phyloP scores from a whole-genome alignment of 2,888 invertebrate species.

The Drosophila helvetica region DNA sequence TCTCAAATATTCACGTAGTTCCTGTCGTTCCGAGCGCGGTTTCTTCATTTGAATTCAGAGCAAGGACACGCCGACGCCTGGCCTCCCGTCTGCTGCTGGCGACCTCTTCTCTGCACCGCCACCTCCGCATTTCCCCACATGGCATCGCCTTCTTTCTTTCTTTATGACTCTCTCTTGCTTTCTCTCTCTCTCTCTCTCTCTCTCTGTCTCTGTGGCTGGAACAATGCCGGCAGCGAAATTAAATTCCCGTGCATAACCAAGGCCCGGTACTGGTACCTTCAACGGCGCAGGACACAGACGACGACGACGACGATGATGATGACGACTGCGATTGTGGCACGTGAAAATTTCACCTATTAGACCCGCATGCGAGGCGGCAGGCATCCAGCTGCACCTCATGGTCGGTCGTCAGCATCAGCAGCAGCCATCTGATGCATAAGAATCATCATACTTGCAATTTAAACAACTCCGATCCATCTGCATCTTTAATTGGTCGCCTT shows the following conservation, averaged over 20 bases:
- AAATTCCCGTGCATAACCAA: constrained; percentile 78
- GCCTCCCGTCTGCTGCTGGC: constrained; percentile 35
- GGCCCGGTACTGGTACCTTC: constrained; percentile 46
- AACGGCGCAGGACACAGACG: constrained; percentile 41
- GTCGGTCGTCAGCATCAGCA: constrained; percentile 27
- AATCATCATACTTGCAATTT: constrained; percentile 77
- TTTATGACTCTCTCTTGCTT: constrained; percentile 1
- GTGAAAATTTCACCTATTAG: constrained; percentile 71
- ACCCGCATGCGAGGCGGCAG: constrained; percentile 53
- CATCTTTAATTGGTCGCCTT: constrained; percentile 74
- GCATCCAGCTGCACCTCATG: constrained; percentile 22
- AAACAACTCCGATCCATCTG: constrained; percentile 78
- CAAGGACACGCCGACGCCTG: constrained; percentile 60
- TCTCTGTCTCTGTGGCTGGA: constrained; percentile 55
- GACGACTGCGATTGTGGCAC: constrained; percentile 40
- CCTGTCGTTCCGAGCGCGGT: constrained; percentile 53
- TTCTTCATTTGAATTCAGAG: constrained; percentile 78
- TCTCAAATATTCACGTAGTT: constrained; percentile 12
- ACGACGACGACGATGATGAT: constrained; percentile 20
- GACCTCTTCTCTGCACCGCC: constrained; percentile 25
- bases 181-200: constrained; percentile 26
- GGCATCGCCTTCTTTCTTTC: background rate
- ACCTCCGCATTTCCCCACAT: background rate
- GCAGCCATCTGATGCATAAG: constrained; percentile 73
- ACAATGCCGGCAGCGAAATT: constrained; percentile 77